Percentiles rank a stretch among this genome's conserved stretches.
phyloP scores from a whole-genome alignment of 2,113 vertebrate species.

The Brachirus orientalis region DNA sequence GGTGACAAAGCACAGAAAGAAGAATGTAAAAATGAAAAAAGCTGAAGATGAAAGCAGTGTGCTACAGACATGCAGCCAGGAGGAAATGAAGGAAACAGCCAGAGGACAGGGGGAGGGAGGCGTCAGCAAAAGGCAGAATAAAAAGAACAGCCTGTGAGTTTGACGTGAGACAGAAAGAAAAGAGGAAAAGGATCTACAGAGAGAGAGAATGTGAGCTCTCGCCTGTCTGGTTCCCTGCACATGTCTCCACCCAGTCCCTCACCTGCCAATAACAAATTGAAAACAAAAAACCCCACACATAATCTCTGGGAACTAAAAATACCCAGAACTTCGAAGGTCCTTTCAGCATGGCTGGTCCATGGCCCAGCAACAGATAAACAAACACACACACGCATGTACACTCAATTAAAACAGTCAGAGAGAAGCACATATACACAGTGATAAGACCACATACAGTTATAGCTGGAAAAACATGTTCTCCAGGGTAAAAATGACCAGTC shows the following conservation, averaged over 20 bases:
- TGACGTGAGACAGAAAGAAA: not conserved
- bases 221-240: conserved; percentile 52
- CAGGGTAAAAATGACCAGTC: too few species aligned
- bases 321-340: conserved; percentile 61
- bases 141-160: conserved; percentile 7
- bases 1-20: conserved; percentile 2
- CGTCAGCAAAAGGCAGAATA: not conserved
- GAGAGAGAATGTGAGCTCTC: conserved; percentile 50
- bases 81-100: conserved; percentile 49
- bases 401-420: too few species aligned
- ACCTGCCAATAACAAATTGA: conserved; percentile 82
- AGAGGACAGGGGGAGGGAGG: conserved; percentile 9
- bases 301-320: conserved; percentile 81
- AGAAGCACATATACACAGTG: too few species aligned
- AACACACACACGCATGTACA: conserved; percentile 1
- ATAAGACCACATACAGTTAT: too few species aligned
- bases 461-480: too few species aligned
- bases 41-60: conserved; percentile 23
- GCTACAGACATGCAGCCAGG: conserved; percentile 28
- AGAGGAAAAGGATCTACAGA: conserved; percentile 22
- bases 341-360: conserved; percentile 53
- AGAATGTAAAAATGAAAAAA: conserved; percentile 15
- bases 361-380: conserved; percentile 61
- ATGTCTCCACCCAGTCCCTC: conserved; percentile 61
- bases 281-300: conserved; percentile 80